Base-by-base conservation (phyloP, 2,888 invertebrate species). In the Endomychus coccineus region DNA sequence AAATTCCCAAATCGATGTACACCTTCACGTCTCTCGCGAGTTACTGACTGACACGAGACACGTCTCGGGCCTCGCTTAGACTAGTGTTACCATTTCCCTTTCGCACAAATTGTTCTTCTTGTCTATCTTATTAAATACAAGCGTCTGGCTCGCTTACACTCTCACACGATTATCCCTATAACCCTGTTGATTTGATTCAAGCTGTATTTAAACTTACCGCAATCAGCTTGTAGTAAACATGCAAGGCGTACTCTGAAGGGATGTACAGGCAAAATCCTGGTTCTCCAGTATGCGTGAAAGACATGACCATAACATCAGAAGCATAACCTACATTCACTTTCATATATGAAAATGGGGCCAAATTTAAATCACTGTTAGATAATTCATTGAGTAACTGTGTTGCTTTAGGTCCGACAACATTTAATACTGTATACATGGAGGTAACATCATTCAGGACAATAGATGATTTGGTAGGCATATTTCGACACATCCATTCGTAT, bases 161-260 rank as follows among this genome's bases (percentile, higher is more conserved):
- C n/a, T n/a, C 10, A 6, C 7, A 25, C 2, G 7, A 10, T 14
- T 25, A 25, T 10, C n/a, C 3, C 11, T 11, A n/a, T 19, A 19
- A 19, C 21, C n/a, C 21, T 19, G 21, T n/a, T n/a, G n/a, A n/a
- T n/a, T n/a, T n/a, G n/a, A n/a, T n/a, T n/a, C n/a, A n/a, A n/a
- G n/a, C n/a, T n/a, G n/a, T n/a, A 25, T 12, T 25, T 10, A 23
- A 17, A 43, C 58, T 56, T 56, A 70, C 71, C 36, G 69, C 69
- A 69, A 82, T 77, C 34, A 85, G 60, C 42, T 72, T 71, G 48
- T 78, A 77, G 53, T 84, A 83, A 4, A 83, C 77, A 55, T 83
- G 82, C 7, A 83, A 68, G 1, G 83, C 81, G 55, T 80, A 81
- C 66, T 82, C 81, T 1, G 80, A 78, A 3, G 81, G 81, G 40